These are phyloP conservation scores for Clepsis dumicolana DNA, from an alignment of 2,888 invertebrate species.

Conservation along the genomic window DNA sequence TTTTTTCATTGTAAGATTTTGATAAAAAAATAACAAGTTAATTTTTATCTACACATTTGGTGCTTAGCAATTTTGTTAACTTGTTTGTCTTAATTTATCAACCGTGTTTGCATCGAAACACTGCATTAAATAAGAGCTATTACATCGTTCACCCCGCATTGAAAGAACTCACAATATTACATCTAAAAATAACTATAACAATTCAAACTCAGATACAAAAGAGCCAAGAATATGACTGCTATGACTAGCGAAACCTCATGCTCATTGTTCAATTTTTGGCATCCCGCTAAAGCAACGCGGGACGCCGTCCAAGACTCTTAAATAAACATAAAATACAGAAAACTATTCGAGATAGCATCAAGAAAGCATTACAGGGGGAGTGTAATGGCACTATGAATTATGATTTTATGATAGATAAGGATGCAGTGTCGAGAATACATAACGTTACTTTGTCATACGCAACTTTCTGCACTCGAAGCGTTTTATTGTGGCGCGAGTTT, in stretches of 20 bases:
- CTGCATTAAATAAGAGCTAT: too few relatives aligned
- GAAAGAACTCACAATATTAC: neutral
- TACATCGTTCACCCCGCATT: neutral
- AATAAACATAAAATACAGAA: slow-evolving; percentile 35
- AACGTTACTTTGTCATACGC: slow-evolving; percentile 7
- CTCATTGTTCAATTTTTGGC: slow-evolving; percentile 71
- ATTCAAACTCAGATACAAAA: slow-evolving; percentile 18
- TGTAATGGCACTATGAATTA: slow-evolving; percentile 27
- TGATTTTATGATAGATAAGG: slow-evolving; percentile 27
- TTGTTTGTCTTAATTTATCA: too few relatives aligned
- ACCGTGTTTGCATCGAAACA: neutral
- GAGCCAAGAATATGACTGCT: slow-evolving; percentile 27
- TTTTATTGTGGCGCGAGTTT: neutral
- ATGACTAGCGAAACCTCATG: slow-evolving; percentile 42
- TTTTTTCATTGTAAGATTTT: too few relatives aligned
- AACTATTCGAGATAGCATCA: slow-evolving; percentile 36
- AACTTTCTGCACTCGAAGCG: neutral
- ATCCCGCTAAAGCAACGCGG: slow-evolving; percentile 55
- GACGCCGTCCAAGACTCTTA: slow-evolving; percentile 55
- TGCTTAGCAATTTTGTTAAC: too few relatives aligned
- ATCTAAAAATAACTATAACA: neutral
- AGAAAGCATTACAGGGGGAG: slow-evolving; percentile 33
- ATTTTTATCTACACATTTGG: too few relatives aligned
- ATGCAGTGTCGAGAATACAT: slow-evolving; percentile 26
- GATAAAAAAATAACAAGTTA: too few relatives aligned